Evolutionary conservation across 2,113 vertebrate genomes (phyloP), one percentile per base, ranked within the genome.

Genomic region (Oplegnathus fasciatus): DNA sequence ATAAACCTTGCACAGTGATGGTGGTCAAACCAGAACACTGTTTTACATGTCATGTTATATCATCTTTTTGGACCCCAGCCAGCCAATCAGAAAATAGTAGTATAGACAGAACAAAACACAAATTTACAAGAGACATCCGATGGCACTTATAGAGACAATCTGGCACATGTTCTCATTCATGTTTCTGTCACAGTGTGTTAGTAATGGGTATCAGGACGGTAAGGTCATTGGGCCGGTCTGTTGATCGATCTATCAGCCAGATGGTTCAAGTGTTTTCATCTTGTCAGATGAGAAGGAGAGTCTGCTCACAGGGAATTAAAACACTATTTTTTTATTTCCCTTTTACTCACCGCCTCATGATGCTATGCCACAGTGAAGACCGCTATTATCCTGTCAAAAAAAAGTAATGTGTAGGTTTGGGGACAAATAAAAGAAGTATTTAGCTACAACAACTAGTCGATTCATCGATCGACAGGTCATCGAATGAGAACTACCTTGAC

Each of bases 231-330:
- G 1, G 46, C 20, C 24, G 2, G 24, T 55, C 28, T 13, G 42
- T 6, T 62, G 54, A 74, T 46, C 1, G 4, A 15, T 60, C 24
- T 2, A n/a, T 50, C 48, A 52, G 10, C 18, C 17, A 64, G 13
- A 54, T 40, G 22, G 28, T 42, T 74, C 40, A 50, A 26, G 20
- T 18, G 28, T 54, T 66, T 77, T 66, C 24, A 76, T 77, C 32
- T 42, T 62, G 76, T 58, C 26, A 48, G 52, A 69, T 46, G 26
- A 24, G 50, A n/a, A 67, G 20, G 48, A 66, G 61, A 42, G 6
- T 26, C 37, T 32, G 20, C 11, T 22, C n/a, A n/a, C n/a, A n/a
- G n/a, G n/a, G n/a, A 61, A 50, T n/a, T 62, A 9, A 74, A 78
- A 32, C 14, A 6, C n/a, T 11, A 13, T 13, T 24, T 60, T 69